phyloP scores from a whole-genome alignment of 2,797 vertebrate genomes.

The Clarias laeviceps region DNA sequence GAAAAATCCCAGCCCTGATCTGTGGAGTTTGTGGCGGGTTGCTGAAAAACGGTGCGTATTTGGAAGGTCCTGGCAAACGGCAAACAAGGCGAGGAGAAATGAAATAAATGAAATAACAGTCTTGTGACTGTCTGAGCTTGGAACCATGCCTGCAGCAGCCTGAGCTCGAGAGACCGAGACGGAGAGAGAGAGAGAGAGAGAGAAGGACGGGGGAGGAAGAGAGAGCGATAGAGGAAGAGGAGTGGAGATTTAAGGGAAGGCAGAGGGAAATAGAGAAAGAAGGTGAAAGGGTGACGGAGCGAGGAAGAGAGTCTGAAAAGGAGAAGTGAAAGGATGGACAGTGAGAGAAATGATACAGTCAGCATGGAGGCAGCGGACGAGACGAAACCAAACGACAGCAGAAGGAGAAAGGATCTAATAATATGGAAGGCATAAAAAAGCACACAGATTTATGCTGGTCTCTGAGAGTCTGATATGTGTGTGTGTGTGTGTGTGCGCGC shows the following conservation, averaged over 20 bases:
- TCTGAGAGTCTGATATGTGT: background rate
- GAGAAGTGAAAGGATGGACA: background rate
- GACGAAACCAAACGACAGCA: background rate
- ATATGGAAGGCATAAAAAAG: constrained; percentile 50
- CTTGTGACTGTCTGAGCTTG: constrained; percentile 55
- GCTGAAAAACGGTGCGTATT: constrained; percentile 29
- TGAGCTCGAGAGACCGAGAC: constrained; percentile 16
- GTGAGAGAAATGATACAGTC: constrained; percentile 1
- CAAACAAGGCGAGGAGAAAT: constrained; percentile 41
- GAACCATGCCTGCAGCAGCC: constrained; percentile 42
- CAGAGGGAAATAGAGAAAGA: constrained; percentile 30
- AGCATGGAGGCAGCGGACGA: constrained; percentile 28
- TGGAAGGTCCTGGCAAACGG: constrained; percentile 22
- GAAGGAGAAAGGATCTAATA: background rate
- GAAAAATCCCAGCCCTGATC: constrained; percentile 1
- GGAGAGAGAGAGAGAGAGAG: background rate
- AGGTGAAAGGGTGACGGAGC: background rate
- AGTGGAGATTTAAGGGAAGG: constrained; percentile 21
- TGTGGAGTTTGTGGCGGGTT: background rate
- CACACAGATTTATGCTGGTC: constrained; percentile 51
- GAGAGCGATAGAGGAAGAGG: background rate
- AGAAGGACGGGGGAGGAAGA: background rate
- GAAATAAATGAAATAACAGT: constrained; percentile 53
- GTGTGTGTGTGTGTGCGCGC: constrained; percentile 37
- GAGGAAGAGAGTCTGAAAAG: constrained; percentile 12